A percentile compares a stretch with the other conserved stretches of the same genome.
phyloP scores from a whole-genome alignment of 2,888 invertebrate species.

The Drosophila meridionalis region DNA sequence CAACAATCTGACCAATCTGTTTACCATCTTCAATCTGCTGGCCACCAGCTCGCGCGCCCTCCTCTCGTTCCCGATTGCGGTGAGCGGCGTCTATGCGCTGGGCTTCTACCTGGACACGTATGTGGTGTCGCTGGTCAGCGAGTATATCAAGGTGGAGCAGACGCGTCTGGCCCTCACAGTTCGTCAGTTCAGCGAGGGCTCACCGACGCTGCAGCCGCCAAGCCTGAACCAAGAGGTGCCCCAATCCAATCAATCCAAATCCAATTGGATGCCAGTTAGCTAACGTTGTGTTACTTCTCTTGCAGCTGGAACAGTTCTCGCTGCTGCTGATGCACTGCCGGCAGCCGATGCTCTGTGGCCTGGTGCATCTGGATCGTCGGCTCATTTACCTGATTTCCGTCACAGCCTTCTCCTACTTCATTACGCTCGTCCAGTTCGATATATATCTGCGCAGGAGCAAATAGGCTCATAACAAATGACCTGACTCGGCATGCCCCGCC shows the following conservation, averaged over 20 bases:
- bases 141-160: slow-evolving; percentile 67
- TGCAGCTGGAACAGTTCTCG: slow-evolving; percentile 73
- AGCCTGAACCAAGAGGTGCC: slow-evolving; percentile 65
- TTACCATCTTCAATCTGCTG: slow-evolving; percentile 75
- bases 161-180: slow-evolving; percentile 53
- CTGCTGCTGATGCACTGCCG: slow-evolving; percentile 54
- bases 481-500: background rate
- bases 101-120: slow-evolving; percentile 78
- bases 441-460: slow-evolving; percentile 53
- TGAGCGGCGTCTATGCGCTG: slow-evolving; percentile 67
- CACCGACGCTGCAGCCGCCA: slow-evolving; percentile 37
- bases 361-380: slow-evolving; percentile 70
- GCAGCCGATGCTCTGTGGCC: slow-evolving; percentile 69
- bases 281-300: background rate
- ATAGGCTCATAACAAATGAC: background rate
- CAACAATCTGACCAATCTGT: slow-evolving; percentile 76
- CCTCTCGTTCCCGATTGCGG: slow-evolving; percentile 53
- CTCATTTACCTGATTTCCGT: slow-evolving; percentile 72
- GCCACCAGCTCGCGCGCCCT: slow-evolving; percentile 53
- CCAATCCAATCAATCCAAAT: background rate
- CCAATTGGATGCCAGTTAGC: background rate
- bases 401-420: slow-evolving; percentile 76
- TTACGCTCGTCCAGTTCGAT: slow-evolving; percentile 79
- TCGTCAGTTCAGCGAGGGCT: slow-evolving; percentile 54
- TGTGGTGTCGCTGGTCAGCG: slow-evolving; percentile 70